Percentiles rank a stretch among this genome's conserved stretches.
These are phyloP conservation scores for Eretmochelys imbricata DNA, from an alignment of 2,113 vertebrate genomes.

Conservation along the genomic window DNA sequence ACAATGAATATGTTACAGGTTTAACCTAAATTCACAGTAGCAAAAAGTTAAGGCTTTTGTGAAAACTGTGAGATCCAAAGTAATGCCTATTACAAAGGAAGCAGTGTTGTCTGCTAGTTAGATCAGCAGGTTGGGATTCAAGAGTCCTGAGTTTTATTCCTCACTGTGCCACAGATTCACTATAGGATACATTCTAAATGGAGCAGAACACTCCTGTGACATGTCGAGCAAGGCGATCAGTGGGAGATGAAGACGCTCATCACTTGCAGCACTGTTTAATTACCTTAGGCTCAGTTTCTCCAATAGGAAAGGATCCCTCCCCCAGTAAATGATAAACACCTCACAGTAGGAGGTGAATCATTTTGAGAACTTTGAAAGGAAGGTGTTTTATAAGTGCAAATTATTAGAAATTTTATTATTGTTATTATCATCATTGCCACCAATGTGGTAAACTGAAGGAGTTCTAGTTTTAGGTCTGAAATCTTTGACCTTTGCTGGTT, in stretches of 20 bases:
- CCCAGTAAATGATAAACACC: background rate
- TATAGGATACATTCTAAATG: background rate
- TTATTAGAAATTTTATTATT: background rate
- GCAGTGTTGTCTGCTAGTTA: background rate
- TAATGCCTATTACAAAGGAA: background rate
- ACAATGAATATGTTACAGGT: background rate
- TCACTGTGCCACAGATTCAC: background rate
- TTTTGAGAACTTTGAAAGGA: background rate
- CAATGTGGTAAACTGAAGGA: background rate
- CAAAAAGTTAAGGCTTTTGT: background rate
- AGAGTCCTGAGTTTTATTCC: background rate
- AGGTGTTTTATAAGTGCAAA: background rate
- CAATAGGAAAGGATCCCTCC: background rate
- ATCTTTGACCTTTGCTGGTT: background rate
- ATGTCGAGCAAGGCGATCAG: rapidly evolving
- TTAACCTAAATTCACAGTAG: background rate
- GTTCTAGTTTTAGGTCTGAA: background rate
- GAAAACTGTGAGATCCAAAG: background rate
- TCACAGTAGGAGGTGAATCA: background rate
- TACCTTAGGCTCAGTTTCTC: background rate
- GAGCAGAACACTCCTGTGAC: background rate
- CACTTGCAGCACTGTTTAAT: background rate
- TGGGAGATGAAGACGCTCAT: background rate
- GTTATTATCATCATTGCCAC: background rate
- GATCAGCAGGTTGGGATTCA: background rate